phyloP scores from a whole-genome alignment of 1,140 invertebrate species.

The Achatina immaculata region DNA sequence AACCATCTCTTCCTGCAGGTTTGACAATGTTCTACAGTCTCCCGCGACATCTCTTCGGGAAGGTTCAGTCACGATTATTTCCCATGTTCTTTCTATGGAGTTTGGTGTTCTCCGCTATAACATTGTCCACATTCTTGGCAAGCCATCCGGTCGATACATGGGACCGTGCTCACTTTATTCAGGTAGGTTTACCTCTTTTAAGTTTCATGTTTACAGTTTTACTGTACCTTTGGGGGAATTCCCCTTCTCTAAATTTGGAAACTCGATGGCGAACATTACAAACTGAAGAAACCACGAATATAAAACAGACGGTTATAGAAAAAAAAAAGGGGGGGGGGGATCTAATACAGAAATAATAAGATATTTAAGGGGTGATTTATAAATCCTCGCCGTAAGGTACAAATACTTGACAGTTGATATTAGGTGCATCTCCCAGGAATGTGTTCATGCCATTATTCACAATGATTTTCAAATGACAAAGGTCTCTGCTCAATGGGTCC shows the following conservation, averaged over 20 bases:
- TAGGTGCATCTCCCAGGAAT: too few relatives aligned
- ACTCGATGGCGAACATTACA: not conserved
- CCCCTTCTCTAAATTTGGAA: not conserved
- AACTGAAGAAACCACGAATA: not conserved
- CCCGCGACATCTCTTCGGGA: slow-evolving; percentile 40
- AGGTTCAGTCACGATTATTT: slow-evolving; percentile 45
- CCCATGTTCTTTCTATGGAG: slow-evolving; percentile 52
- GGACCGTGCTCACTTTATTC: slow-evolving; percentile 28
- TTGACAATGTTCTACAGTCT: slow-evolving; percentile 48
- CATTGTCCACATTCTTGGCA: slow-evolving; percentile 36
- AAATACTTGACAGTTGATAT: too few relatives aligned
- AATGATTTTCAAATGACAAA: too few relatives aligned
- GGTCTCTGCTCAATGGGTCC: too few relatives aligned
- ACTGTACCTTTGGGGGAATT: not conserved
- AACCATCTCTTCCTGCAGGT: slow-evolving; percentile 36
- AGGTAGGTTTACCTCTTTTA: slow-evolving; percentile 36
- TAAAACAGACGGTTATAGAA: too few relatives aligned
- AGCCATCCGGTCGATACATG: slow-evolving; percentile 39
- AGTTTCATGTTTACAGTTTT: too few relatives aligned
- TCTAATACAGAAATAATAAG: too few relatives aligned
- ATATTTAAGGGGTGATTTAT: too few relatives aligned
- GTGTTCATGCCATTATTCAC: too few relatives aligned
- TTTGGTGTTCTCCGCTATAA: slow-evolving; percentile 42
- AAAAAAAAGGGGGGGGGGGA: too few relatives aligned
- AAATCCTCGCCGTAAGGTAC: too few relatives aligned